Base-by-base conservation (phyloP, 64 coral and sea anemone species). In the Pachyseris speciosa region DNA sequence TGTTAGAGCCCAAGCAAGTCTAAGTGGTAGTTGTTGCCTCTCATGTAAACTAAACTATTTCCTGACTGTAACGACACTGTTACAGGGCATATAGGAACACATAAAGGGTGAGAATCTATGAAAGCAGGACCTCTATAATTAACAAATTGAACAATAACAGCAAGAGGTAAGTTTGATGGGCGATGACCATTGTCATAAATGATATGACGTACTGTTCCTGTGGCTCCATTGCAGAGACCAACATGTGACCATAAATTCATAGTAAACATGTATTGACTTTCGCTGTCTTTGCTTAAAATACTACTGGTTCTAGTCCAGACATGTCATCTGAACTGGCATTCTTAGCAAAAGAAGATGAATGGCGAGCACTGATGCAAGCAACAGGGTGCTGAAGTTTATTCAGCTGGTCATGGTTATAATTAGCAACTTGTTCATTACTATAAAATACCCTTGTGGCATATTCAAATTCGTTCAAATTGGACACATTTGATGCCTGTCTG, bases 221-320 rank as follows among this genome's bases (percentile, higher is more conserved):
- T 78, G 27, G 87, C 87, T 42, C 87, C 71, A 89, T 64, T 89
- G 41, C 87, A 89, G 59, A 78, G 87, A 33, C 86, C 86, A 75
- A 88, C 86, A 74, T 45, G 31, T 74, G 86, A 31, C 86, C 86
- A 88, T 30, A 88, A 33, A 59, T 88, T 88, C 86, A 88, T 88
- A 59, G 85, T 88, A 68, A 88, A 88, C 69, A 88, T 88, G n/a
- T n/a, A n/a, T n/a, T n/a, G 45, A 88, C 85, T 75, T 75, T 88
- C 15, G 85, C 85, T 37, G 28, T 30, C 28, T 88, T 75, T 57
- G 85, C 85, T 39, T 75, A 45, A 88, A 88, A 75, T 27, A 88
- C 48, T 75, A 70, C 43, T 37, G 85, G 85, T 36, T 88, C 48
- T 20, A 88, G 41, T 78, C 87, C 87, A 45, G 87, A 90, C 87